Percentiles rank a stretch among this genome's conserved stretches.
Conservation (phyloP, 2,113 vertebrate genomes). For the Bubo bubo region DNA sequence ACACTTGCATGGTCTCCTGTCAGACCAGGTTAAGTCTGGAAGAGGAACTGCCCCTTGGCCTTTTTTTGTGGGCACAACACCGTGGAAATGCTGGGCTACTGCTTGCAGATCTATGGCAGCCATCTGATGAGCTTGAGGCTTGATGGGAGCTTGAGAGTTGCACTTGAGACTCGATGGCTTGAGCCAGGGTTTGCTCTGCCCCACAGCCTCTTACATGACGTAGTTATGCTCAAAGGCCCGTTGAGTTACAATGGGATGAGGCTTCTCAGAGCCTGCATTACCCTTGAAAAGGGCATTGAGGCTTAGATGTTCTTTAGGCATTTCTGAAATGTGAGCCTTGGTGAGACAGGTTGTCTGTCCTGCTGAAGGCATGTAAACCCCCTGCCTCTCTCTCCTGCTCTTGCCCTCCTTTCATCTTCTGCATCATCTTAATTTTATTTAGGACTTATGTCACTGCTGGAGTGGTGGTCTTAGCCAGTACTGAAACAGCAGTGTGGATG, state of each 20-base stretch:
- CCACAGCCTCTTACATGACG: neutral
- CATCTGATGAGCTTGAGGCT: neutral
- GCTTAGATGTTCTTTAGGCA: neutral
- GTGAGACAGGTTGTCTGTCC: neutral
- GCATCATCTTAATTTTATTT: neutral
- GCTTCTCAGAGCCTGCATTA: neutral
- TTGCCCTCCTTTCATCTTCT: neutral
- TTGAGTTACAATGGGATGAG: neutral
- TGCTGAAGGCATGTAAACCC: neutral
- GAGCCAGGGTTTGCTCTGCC: neutral
- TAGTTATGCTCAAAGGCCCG: neutral
- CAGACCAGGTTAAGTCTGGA: neutral
- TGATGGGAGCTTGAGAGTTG: neutral
- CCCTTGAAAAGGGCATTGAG: neutral
- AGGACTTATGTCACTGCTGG: neutral
- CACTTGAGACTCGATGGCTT: neutral
- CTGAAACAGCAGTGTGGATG: neutral
- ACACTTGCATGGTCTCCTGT: neutral
- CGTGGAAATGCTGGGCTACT: neutral
- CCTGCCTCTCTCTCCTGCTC: neutral
- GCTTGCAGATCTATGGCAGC: neutral
- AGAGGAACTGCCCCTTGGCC: neutral
- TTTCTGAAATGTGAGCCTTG: neutral
- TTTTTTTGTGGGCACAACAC: neutral
- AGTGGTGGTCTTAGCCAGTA: neutral